A percentile compares a stretch with the other conserved stretches of the same genome.
Evolutionary conservation across 2,113 vertebrate species (phyloP).

Genomic region (Ptilonorhynchus violaceus): DNA sequence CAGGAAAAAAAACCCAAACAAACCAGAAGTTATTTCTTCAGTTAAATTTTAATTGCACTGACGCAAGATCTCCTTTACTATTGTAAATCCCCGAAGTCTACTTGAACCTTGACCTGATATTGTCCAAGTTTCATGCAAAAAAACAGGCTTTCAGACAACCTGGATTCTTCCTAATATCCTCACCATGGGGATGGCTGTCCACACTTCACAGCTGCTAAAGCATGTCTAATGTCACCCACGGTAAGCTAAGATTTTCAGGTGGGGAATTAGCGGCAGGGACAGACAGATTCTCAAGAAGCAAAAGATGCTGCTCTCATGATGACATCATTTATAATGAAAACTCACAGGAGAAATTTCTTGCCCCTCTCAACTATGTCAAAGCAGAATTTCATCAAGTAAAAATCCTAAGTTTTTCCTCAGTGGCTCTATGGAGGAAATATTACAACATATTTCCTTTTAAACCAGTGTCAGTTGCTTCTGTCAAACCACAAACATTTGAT

Average conservation of each 20-base stretch:
- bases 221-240: background rate
- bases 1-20: background rate
- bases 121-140: background rate
- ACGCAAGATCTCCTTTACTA: background rate
- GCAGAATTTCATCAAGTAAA: background rate
- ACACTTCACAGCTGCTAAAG: background rate
- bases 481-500: background rate
- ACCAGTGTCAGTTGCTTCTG: background rate
- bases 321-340: background rate
- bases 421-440: background rate
- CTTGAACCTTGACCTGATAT: constrained; percentile 2
- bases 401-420: background rate
- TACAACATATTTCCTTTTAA: background rate
- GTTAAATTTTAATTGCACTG: constrained; percentile 16
- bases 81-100: background rate
- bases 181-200: background rate
- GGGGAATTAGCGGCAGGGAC: background rate
- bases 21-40: background rate
- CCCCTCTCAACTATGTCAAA: background rate
- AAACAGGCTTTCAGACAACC: background rate
- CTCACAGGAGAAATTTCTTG: background rate
- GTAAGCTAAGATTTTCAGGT: background rate
- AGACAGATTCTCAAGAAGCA: background rate
- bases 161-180: background rate
- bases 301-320: background rate